Conservation (phyloP, 2,113 vertebrate species). For the Panurus biarmicus region DNA sequence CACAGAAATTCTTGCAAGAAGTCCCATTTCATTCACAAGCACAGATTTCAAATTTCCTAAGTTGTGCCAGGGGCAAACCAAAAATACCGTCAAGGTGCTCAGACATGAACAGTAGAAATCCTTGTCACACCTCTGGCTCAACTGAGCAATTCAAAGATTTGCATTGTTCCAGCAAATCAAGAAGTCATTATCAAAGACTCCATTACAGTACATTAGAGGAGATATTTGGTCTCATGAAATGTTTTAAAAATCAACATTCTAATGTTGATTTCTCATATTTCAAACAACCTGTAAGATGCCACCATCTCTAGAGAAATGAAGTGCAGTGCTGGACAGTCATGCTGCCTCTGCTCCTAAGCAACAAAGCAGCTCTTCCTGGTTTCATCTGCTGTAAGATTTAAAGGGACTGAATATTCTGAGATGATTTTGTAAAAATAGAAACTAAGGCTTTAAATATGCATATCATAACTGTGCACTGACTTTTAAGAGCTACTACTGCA, state of each 20-base stretch:
- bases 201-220: not conserved
- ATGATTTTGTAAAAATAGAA: not conserved
- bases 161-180: not conserved
- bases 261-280: not conserved
- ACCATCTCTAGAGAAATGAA: not conserved
- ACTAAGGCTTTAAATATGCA: not conserved
- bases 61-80: not conserved
- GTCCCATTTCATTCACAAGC: not conserved
- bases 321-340: not conserved
- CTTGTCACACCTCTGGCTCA: conserved; percentile 30
- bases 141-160: not conserved
- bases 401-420: not conserved
- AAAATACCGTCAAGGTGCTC: not conserved
- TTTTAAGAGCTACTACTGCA: not conserved
- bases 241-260: not conserved
- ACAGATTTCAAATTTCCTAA: not conserved
- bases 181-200: not conserved
- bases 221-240: not conserved
- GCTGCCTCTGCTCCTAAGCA: not conserved
- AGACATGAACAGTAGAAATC: not conserved
- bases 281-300: not conserved
- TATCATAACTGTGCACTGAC: not conserved
- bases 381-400: not conserved
- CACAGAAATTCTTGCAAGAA: not conserved
- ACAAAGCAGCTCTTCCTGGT: not conserved